Evolutionary conservation across 2,888 invertebrate genomes (phyloP).

Genomic region (Sthenelais limicola): DNA sequence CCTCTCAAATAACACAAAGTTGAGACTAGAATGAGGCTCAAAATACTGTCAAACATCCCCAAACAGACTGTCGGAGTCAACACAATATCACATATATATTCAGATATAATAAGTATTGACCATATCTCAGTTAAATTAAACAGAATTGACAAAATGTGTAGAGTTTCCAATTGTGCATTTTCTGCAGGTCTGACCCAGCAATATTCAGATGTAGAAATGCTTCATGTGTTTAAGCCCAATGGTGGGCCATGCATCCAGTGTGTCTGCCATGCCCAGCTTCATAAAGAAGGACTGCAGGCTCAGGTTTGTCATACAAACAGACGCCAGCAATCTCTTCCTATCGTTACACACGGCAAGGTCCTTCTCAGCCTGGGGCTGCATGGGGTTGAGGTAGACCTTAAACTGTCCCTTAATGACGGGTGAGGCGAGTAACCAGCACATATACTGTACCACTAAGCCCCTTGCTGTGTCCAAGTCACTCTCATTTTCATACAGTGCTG

Average conservation of each 20-base stretch:
- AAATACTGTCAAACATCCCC: too few species aligned
- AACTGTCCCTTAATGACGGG: conserved; percentile 22
- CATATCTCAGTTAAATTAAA: too few species aligned
- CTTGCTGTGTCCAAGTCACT: conserved; percentile 6
- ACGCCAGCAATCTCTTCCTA: conserved; percentile 12
- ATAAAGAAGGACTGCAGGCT: conserved; percentile 29
- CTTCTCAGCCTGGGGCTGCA: conserved; percentile 1
- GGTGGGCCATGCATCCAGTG: conserved; percentile 27
- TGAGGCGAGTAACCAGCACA: conserved; percentile 13
- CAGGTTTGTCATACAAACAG: conserved; percentile 17
- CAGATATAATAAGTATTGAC: too few species aligned
- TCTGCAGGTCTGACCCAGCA: too few species aligned
- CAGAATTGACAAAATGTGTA: too few species aligned
- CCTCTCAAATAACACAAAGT: too few species aligned
- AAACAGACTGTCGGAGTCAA: too few species aligned
- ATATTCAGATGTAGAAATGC: conserved; percentile 21
- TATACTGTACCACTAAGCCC: background rate
- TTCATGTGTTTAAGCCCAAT: conserved; percentile 22
- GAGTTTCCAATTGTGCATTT: too few species aligned
- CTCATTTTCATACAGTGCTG: conserved; percentile 16
- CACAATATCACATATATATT: too few species aligned
- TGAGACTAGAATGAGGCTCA: too few species aligned
- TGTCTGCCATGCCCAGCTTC: conserved; percentile 35
- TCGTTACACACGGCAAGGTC: conserved; percentile 5
- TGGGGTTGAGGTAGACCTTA: conserved; percentile 28